Conservation (phyloP, 2,888 invertebrate species). For the Xylophagus ater region DNA sequence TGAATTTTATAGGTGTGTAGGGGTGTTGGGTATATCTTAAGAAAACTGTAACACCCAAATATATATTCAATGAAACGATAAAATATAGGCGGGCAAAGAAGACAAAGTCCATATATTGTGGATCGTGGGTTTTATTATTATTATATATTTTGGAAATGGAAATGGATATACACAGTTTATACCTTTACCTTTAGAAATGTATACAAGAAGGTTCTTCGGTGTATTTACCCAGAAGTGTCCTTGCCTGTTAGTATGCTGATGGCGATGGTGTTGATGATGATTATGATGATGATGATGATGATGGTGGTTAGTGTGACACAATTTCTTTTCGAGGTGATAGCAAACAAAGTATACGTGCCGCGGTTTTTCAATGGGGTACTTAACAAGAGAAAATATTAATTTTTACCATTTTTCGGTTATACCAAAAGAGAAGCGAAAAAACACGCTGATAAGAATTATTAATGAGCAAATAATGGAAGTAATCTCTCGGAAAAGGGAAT, state of each 20-base stretch:
- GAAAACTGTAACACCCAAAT: too few relatives aligned
- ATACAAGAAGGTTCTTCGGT: not conserved
- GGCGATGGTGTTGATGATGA: not conserved
- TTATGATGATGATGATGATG: constrained; percentile 7
- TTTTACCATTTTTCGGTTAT: constrained; percentile 14
- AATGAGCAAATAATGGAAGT: constrained; percentile 29
- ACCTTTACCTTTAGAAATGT: not conserved
- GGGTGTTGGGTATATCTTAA: too few relatives aligned
- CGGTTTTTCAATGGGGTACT: constrained; percentile 16
- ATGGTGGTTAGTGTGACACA: constrained; percentile 12
- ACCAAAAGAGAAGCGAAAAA: not conserved
- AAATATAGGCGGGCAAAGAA: not conserved
- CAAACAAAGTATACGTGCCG: constrained; percentile 16
- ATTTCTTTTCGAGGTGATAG: constrained; percentile 15
- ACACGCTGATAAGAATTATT: constrained; percentile 27
- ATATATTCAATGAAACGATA: not conserved
- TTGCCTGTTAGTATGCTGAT: not conserved
- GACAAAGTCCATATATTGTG: not conserved
- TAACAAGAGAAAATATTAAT: constrained; percentile 17
- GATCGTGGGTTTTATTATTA: not conserved
- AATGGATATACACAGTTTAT: not conserved
- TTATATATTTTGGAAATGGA: not conserved
- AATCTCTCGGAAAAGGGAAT: constrained; percentile 24
- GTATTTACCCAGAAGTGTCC: not conserved
- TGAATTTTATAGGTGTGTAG: not conserved